Base-by-base conservation (phyloP, 2,888 invertebrate species). In the Malthinus seriepunctatus region DNA sequence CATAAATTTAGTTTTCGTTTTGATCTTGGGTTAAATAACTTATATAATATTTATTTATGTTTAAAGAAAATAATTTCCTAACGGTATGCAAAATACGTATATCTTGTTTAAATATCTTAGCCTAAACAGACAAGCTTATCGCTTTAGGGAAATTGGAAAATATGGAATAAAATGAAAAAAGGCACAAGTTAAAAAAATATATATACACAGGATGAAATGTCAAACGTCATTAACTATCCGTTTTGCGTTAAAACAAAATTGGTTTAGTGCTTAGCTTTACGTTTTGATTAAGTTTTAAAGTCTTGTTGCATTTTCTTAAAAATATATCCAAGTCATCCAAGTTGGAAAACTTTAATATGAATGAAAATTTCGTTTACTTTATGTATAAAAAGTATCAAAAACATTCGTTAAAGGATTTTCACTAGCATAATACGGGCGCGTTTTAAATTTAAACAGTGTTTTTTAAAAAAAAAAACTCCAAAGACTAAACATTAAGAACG, bases 201-300 rank as follows among this genome's bases (percentile, higher is more conserved):
- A 32, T 45, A 52, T 44, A 46, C 44, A 52, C 23, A 14, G 31
- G 46, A 46, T 35, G 45, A 31, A 23, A 52, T 52, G 52, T 45
- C 52, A 52, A 52, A 52, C 46, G 45, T 46, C 46, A 46, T 52
- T 52, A 52, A 45, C 33, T 51, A 51, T 39, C 42, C 39, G 51
- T 44, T 51, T 51, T 33, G 52, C 44, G 7, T 46, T 32, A 12
- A 23, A 46, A 52, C 45, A 52, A 52, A 45, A 52, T 52, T 52
- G 52, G 23, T 23, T 23, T 23, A 23, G 23, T 23, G 23, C 23
- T 23, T 23, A 23, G 23, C 23, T 23, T n/a, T 23, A 23, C 23
- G 5, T 23, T 23, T 23, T 23, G 23, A 23, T 23, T 23, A 23
- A 23, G 23, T 23, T 23, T n/a, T 23, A 23, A 23, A 23, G 23